Evolutionary conservation across 2,888 invertebrate genomes (phyloP).

Genomic region (Alcis repandata): DNA sequence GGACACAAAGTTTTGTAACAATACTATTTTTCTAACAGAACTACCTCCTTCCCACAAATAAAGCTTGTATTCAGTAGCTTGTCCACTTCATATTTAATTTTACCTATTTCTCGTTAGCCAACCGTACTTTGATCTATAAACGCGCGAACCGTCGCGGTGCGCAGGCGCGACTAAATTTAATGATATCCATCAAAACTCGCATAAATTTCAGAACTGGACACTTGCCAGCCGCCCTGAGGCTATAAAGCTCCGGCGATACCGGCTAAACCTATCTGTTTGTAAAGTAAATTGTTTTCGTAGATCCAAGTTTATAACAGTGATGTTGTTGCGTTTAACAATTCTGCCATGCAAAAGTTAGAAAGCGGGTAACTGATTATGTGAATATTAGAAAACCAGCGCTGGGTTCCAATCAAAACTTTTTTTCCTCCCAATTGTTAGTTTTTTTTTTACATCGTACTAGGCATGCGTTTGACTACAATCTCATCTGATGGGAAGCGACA

Average conservation of each 20-base stretch:
- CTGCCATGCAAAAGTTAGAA: no score
- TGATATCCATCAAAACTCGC: conserved; percentile 65
- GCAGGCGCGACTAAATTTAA: conserved; percentile 59
- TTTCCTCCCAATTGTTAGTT: no score
- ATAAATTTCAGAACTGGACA: conserved; percentile 65
- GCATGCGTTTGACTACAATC: no score
- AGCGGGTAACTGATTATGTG: no score
- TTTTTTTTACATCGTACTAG: no score
- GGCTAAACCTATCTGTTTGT: background rate
- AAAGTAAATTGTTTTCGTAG: background rate
- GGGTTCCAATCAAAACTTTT: no score
- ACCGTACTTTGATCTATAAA: conserved; percentile 44
- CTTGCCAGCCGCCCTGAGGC: conserved; percentile 49
- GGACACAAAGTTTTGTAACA: no score
- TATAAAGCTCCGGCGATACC: conserved; percentile 3
- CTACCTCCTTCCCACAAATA: background rate
- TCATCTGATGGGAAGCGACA: no score
- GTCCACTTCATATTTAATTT: background rate
- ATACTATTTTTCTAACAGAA: no score
- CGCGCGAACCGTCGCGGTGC: conserved; percentile 7
- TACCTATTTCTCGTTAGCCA: background rate
- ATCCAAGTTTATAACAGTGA: no score
- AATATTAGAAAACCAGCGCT: no score
- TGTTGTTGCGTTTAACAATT: no score
- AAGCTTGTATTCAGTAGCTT: background rate